These are phyloP conservation scores for Sula dactylatra DNA, from an alignment of 2,113 vertebrate species.

Conservation along the genomic window DNA sequence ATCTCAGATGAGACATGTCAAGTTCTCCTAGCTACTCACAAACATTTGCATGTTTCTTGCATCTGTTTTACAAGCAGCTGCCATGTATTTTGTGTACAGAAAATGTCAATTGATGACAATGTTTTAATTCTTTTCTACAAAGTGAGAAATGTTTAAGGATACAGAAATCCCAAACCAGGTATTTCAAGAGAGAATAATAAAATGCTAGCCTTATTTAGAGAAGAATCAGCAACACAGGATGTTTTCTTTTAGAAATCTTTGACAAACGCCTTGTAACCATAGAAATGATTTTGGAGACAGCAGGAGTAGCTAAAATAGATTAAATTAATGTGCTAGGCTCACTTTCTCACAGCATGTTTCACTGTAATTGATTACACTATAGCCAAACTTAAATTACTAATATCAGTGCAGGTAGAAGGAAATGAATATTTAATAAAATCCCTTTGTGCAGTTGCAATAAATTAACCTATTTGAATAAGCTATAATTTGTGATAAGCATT, in stretches of 20 bases:
- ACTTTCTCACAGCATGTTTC: constrained; percentile 71
- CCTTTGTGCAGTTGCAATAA: constrained; percentile 47
- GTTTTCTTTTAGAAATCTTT: constrained; percentile 66
- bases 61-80: neutral
- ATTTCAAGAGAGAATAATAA: constrained; percentile 5
- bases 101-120: neutral
- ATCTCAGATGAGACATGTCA: neutral
- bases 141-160: neutral
- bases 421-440: constrained; percentile 77
- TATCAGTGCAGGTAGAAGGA: constrained; percentile 68
- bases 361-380: constrained; percentile 77
- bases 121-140: neutral
- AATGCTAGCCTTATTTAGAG: constrained; percentile 39
- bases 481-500: constrained; percentile 60
- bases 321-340: constrained; percentile 74
- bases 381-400: constrained; percentile 75
- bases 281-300: constrained; percentile 76
- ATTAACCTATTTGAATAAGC: constrained; percentile 62
- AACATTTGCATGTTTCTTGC: neutral
- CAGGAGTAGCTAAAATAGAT: constrained; percentile 75
- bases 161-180: neutral
- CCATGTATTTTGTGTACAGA: neutral
- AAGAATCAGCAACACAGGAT: constrained; percentile 4
- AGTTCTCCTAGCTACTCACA: neutral
- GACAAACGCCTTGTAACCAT: constrained; percentile 72